phyloP scores from a whole-genome alignment of 2,113 vertebrate species.

The Gnathonemus echidnorhynchus region DNA sequence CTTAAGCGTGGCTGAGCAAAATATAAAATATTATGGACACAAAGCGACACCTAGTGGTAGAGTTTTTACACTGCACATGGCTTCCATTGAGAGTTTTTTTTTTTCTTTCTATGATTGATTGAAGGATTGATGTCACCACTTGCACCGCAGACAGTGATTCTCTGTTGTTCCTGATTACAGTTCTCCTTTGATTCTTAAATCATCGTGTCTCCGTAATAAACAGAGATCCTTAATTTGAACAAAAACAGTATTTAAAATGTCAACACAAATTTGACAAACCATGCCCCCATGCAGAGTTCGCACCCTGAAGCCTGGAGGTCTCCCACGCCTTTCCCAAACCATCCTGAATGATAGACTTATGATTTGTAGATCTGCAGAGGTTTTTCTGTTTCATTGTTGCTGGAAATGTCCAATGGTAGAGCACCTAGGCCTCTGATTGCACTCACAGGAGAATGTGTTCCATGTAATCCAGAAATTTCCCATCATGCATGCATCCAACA shows the following conservation, averaged over 20 bases:
- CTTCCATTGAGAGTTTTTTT: neutral
- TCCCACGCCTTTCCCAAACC: neutral
- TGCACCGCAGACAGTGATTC: neutral
- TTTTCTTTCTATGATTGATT: neutral
- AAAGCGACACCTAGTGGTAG: constrained; percentile 25
- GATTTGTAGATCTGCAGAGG: neutral
- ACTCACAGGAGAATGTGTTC: neutral
- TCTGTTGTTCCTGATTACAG: neutral
- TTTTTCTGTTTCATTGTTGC: neutral
- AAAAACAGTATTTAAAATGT: constrained; percentile 1
- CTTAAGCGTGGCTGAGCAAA: neutral
- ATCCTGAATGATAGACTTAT: neutral
- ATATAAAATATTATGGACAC: constrained; percentile 9
- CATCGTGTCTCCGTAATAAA: neutral
- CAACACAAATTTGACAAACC: neutral
- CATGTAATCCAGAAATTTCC: neutral
- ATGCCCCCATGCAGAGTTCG: neutral
- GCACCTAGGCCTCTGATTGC: neutral
- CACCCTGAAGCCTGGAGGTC: neutral
- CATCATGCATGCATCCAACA: neutral
- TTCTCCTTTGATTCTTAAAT: neutral
- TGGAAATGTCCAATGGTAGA: neutral
- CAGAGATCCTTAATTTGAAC: neutral
- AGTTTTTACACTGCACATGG: neutral
- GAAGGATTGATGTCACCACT: constrained; percentile 2